Evolutionary conservation across 1,140 invertebrate species (phyloP), one percentile per base, ranked within the genome.

Genomic region (Meloidogyne hapla): DNA sequence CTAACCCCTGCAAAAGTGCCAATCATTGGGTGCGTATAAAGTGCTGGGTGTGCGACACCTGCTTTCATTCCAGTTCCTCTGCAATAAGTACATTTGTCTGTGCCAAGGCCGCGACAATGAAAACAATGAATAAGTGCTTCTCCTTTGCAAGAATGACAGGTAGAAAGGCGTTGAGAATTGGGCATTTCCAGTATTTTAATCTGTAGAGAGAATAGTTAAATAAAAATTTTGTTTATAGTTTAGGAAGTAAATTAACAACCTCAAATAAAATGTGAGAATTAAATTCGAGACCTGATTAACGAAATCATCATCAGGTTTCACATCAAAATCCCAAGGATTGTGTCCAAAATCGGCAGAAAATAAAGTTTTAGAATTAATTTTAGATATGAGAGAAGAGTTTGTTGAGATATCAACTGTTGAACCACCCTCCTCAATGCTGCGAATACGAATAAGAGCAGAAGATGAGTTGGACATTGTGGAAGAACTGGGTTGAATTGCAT

Each of bases 51-150:
- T n/a, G 84, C 85, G n/a, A 87, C 84, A 18, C 85, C 85, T 15
- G 86, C 81, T 69, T 86, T 86, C 85, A 86, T 86, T 21, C 85
- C 85, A 12, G 85, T 86, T 21, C 85, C 86, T 63, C 86, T 85
- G 56, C 85, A 86, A 73, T 87, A 86, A 12, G 63, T 70, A 66
- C 85, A 86, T 74, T 87, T 87, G 72, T 87, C 86, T 8, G 79
- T 86, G 33, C 85, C 85, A 48, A 76, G 80, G 42, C 85, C 85
- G 38, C 85, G 71, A 69, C 85, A 86, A 70, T 86, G 86, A 74
- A 86, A 86, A 72, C 85, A 86, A 62, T 87, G 86, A 26, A 75
- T 70, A n/a, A 80, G 75, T 26, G 83, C 84, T 33, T 87, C 84
- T 4, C 79, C 77, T 67, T 79, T 84, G 68, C 85, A 86, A 18